A percentile compares a stretch with the other conserved stretches of the same genome.
These are phyloP conservation scores for Mythimna loreyi DNA, from an alignment of 2,888 invertebrate species.

Conservation along the genomic window DNA sequence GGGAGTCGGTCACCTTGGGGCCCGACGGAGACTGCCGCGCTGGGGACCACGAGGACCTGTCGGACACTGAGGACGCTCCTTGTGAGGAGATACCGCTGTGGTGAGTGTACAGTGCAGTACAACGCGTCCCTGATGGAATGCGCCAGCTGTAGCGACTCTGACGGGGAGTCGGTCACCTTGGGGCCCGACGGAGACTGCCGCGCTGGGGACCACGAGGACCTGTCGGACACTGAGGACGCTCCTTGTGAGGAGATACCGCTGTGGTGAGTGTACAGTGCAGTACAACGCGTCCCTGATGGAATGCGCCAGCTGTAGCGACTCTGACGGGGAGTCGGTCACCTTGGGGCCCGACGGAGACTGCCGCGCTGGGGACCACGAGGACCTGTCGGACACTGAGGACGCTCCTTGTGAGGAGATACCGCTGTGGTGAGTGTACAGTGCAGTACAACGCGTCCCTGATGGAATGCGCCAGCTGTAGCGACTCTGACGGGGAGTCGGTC, in stretches of 20 bases:
- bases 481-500: conserved; percentile 82
- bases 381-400: conserved; percentile 78
- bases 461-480: conserved; percentile 84
- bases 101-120: conserved; percentile 64
- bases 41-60: conserved; percentile 66
- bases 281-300: conserved; percentile 81
- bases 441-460: conserved; percentile 75
- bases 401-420: conserved; percentile 77
- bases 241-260: conserved; percentile 77
- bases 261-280: conserved; percentile 69
- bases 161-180: conserved; percentile 79
- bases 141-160: conserved; percentile 84
- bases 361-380: conserved; percentile 66
- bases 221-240: conserved; percentile 79
- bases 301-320: conserved; percentile 84
- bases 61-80: conserved; percentile 79
- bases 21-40: conserved; percentile 64
- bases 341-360: conserved; percentile 67
- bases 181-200: conserved; percentile 67
- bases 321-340: conserved; percentile 80
- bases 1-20: conserved; percentile 78
- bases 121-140: conserved; percentile 82
- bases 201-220: conserved; percentile 64
- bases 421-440: conserved; percentile 73
- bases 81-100: conserved; percentile 79